Percentiles rank a stretch among this genome's conserved stretches.
Evolutionary conservation across 2,888 invertebrate genomes (phyloP).

Genomic region (Synanthedon myopaeformis): DNA sequence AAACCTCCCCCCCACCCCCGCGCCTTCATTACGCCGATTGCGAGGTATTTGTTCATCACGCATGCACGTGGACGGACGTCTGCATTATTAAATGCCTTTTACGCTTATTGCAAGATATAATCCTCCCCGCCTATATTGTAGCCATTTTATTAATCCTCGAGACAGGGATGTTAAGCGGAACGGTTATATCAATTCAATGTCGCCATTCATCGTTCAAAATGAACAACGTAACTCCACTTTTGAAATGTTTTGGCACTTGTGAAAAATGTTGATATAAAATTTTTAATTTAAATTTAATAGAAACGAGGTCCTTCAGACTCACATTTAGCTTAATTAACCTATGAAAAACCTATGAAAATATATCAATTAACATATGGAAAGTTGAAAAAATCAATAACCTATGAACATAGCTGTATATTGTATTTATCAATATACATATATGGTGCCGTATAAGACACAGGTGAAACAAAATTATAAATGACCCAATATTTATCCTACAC

Average conservation of each 20-base stretch:
- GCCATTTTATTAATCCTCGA: conserved; percentile 46
- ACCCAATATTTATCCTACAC: background rate
- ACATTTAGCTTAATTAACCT: too few relatives aligned
- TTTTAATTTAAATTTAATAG: too few relatives aligned
- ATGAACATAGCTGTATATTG: too few relatives aligned
- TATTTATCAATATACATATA: too few relatives aligned
- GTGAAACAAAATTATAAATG: too few relatives aligned
- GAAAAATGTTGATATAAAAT: too few relatives aligned
- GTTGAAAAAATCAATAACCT: too few relatives aligned
- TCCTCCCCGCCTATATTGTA: conserved; percentile 32
- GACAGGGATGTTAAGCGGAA: conserved; percentile 20
- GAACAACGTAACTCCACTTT: conserved; percentile 19
- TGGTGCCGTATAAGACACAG: too few relatives aligned
- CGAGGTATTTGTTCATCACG: conserved; percentile 56
- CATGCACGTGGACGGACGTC: conserved; percentile 58
- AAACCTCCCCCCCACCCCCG: conserved; percentile 22
- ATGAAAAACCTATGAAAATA: too few relatives aligned
- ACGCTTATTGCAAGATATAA: conserved; percentile 63
- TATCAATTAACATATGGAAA: too few relatives aligned
- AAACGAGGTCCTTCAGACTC: too few relatives aligned
- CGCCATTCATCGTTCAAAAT: conserved; percentile 23
- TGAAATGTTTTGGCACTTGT: background rate
- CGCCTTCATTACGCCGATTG: conserved; percentile 59
- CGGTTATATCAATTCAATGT: conserved; percentile 21
- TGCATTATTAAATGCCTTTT: conserved; percentile 71